A percentile compares a stretch with the other conserved stretches of the same genome.
phyloP scores from a whole-genome alignment of 2,797 vertebrate genomes.

The Nyctibius grandis region DNA sequence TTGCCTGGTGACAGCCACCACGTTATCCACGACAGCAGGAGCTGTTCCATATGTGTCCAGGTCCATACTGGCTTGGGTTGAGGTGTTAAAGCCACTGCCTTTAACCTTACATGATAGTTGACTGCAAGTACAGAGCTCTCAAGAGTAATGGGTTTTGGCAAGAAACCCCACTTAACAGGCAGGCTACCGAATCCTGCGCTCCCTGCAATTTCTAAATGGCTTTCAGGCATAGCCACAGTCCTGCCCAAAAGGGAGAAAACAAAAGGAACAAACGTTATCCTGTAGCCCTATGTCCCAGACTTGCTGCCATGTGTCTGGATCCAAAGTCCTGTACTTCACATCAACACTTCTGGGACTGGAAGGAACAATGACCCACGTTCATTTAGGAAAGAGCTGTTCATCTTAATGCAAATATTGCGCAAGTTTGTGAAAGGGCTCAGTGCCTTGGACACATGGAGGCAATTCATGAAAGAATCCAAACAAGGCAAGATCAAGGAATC shows the following conservation, averaged over 20 bases:
- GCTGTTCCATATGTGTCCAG: fast-evolving
- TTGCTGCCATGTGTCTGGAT: fast-evolving
- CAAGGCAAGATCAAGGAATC: background rate
- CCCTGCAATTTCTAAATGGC: background rate
- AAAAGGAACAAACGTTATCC: background rate
- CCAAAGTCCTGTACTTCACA: background rate
- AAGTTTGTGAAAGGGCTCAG: background rate
- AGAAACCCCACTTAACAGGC: background rate
- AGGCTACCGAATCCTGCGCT: background rate
- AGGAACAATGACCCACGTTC: background rate
- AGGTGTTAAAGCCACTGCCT: background rate
- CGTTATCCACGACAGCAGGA: fast-evolving
- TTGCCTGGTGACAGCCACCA: background rate
- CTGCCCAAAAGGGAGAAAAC: background rate
- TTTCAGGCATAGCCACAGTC: background rate
- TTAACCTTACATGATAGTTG: fast-evolving
- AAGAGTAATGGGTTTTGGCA: background rate
- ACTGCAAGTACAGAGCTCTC: background rate
- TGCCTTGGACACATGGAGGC: background rate
- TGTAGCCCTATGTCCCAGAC: background rate
- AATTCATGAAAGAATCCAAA: background rate
- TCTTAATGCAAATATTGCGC: conserved; percentile 10
- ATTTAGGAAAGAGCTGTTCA: background rate
- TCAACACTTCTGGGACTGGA: background rate
- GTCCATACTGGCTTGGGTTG: background rate